phyloP scores from a whole-genome alignment of 2,797 vertebrate genomes.

The Sebastolobus altivelis region DNA sequence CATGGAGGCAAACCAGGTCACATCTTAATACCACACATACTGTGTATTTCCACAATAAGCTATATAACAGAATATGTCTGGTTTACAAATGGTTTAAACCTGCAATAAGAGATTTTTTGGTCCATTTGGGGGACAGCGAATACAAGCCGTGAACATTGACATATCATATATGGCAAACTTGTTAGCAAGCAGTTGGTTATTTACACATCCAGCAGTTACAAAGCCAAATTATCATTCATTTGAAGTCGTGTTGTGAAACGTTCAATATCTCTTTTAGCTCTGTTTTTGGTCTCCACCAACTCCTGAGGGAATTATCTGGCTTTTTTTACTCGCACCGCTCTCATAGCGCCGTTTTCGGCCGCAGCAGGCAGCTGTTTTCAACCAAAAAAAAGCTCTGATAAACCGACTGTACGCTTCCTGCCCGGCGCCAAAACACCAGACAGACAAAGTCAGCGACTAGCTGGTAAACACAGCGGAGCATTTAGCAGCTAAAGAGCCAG shows the following conservation, averaged over 20 bases:
- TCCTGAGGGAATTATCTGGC: not conserved
- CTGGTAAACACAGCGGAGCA: not conserved
- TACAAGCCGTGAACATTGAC: no score
- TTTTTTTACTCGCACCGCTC: not conserved
- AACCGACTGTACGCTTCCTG: not conserved
- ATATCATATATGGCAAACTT: no score
- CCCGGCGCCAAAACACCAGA: not conserved
- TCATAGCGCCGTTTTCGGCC: no score
- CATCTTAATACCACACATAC: not conserved
- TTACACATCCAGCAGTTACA: no score
- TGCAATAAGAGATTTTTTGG: not conserved
- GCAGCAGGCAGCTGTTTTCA: not conserved
- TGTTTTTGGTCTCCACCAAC: not conserved
- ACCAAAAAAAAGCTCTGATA: not conserved
- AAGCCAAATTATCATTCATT: no score
- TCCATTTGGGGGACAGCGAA: not conserved
- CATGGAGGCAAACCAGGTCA: slow-evolving; percentile 26
- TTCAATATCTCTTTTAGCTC: not conserved
- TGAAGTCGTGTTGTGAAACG: no score
- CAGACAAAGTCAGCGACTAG: not conserved
- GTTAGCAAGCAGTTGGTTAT: no score
- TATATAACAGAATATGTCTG: not conserved
- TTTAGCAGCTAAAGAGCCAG: not conserved
- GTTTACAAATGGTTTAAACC: not conserved
- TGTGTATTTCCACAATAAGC: not conserved